A percentile compares a stretch with the other conserved stretches of the same genome.
Conservation (phyloP, 2,113 vertebrate species). For the Engystomops pustulosus region DNA sequence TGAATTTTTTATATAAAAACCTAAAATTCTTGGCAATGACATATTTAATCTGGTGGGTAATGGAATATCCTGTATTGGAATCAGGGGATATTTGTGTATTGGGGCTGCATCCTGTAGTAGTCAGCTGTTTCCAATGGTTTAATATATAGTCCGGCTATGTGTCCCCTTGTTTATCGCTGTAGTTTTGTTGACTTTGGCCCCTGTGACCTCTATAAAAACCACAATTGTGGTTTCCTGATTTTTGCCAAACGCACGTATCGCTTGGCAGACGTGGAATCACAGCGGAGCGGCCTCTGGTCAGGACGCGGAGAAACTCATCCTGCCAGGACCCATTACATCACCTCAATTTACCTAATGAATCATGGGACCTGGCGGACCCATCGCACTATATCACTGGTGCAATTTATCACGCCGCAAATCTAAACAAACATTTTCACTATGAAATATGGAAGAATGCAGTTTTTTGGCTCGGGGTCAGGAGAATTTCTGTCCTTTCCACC, state of each 20-base stretch:
- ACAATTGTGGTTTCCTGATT: constrained; percentile 20
- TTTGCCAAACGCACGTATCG: constrained; percentile 28
- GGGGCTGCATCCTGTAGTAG: not conserved
- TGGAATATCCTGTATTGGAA: too few relatives aligned
- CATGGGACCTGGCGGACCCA: constrained; percentile 34
- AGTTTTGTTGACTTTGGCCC: constrained; percentile 34
- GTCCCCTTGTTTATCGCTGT: constrained; percentile 1
- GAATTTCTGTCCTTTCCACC: not conserved
- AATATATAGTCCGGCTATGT: not conserved
- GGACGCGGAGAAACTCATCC: constrained; percentile 3
- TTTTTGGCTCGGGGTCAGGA: not conserved
- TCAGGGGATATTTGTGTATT: too few relatives aligned
- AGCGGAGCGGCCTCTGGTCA: constrained; percentile 5
- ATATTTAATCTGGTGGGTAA: too few relatives aligned
- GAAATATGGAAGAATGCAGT: not conserved
- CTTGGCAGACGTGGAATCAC: constrained; percentile 33
- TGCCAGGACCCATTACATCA: constrained; percentile 50
- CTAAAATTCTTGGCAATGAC: too few relatives aligned
- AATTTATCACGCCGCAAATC: constrained; percentile 38
- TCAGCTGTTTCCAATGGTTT: not conserved
- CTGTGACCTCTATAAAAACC: not conserved
- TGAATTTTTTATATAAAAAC: too few relatives aligned
- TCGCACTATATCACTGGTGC: not conserved
- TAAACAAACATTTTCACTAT: constrained; percentile 20
- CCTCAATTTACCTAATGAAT: constrained; percentile 49